phyloP scores from a whole-genome alignment of 1,140 invertebrate species.

The Paralvinella palmiformis region DNA sequence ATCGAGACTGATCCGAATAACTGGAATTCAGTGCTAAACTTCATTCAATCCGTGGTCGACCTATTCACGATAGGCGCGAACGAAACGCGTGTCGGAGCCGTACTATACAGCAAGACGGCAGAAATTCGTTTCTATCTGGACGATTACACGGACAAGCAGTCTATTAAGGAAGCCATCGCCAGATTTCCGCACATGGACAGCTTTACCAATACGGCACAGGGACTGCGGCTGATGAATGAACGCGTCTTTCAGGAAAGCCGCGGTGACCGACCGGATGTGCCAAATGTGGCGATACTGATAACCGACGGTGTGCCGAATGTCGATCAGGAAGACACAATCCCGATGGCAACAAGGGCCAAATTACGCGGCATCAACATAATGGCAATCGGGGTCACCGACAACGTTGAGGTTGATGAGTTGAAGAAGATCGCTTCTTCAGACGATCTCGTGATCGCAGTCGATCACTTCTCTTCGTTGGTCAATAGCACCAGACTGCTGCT shows the following conservation, averaged over 20 bases:
- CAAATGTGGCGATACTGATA: constrained; percentile 7
- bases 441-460: too few species aligned
- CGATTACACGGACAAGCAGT: background rate
- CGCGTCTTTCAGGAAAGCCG: background rate
- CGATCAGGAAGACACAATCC: background rate
- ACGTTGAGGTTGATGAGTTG: background rate
- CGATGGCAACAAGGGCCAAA: background rate
- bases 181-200: too few species aligned
- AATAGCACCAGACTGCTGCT: too few species aligned
- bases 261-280: constrained; percentile 9
- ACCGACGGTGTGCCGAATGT: constrained; percentile 6
- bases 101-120: constrained; percentile 9
- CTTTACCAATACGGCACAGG: constrained; percentile 1
- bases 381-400: constrained; percentile 6
- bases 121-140: constrained; percentile 7
- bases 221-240: background rate
- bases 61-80: background rate
- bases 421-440: background rate
- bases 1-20: constrained; percentile 14
- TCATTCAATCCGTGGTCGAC: background rate
- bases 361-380: background rate
- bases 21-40: background rate
- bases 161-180: too few species aligned
- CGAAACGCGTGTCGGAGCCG: background rate
- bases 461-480: too few species aligned